Evolutionary conservation across 2,888 invertebrate genomes (phyloP).

Genomic region (Caenorhabditis macrosperma): DNA sequence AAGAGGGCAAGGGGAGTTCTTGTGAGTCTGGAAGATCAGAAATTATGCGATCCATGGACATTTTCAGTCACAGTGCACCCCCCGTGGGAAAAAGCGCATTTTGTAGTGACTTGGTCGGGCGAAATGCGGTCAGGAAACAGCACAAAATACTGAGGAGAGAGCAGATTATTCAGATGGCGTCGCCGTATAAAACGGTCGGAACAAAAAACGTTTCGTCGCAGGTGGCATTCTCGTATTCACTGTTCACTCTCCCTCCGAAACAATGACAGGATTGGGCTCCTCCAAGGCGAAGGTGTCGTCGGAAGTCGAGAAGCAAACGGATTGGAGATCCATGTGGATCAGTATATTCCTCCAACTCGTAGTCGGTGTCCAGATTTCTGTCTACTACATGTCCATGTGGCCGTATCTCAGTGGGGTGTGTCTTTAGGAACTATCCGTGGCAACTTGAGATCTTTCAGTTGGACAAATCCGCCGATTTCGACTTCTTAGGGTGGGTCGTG

Average conservation of each 20-base stretch:
- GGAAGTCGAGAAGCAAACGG: slow-evolving; percentile 23
- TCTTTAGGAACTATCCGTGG: not conserved
- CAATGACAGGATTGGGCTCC: not conserved
- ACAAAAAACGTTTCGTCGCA: not conserved
- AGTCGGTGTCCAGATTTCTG: slow-evolving; percentile 61
- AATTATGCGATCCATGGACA: no score
- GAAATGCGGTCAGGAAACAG: slow-evolving; percentile 14
- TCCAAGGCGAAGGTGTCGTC: not conserved
- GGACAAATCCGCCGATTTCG: slow-evolving; percentile 39
- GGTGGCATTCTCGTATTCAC: not conserved
- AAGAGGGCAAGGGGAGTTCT: no score
- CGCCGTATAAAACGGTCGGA: slow-evolving; percentile 8
- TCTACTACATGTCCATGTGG: slow-evolving; percentile 68
- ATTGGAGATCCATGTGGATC: slow-evolving; percentile 64
- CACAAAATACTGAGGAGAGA: slow-evolving; percentile 44
- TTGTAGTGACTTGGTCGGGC: slow-evolving; percentile 27
- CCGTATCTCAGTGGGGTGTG: slow-evolving; percentile 64
- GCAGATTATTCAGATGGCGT: slow-evolving; percentile 43
- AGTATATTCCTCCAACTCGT: slow-evolving; percentile 54
- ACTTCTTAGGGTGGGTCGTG: slow-evolving; percentile 43
- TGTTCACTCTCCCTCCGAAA: not conserved
- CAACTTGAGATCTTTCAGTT: no score
- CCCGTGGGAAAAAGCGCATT: slow-evolving; percentile 24
- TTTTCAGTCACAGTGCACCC: not conserved
- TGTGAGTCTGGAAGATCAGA: no score